phyloP scores from a whole-genome alignment of 2,113 vertebrate genomes.

The Eretmochelys imbricata region DNA sequence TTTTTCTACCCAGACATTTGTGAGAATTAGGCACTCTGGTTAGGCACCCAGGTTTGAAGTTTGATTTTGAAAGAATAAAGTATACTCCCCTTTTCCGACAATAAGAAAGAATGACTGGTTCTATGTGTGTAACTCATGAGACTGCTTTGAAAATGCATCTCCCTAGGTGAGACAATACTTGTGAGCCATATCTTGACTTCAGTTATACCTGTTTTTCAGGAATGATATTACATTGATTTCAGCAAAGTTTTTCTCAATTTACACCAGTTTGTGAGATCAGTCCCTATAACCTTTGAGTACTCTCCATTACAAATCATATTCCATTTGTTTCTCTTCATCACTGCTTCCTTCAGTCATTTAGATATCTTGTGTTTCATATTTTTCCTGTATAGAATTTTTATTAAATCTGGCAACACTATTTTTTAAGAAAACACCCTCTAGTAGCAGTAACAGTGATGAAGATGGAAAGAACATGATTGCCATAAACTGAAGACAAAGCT shows the following conservation, averaged over 20 bases:
- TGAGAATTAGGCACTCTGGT: neutral
- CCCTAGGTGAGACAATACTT: neutral
- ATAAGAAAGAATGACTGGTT: rapidly evolving
- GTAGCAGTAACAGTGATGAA: neutral
- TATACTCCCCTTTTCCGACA: rapidly evolving
- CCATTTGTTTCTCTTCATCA: neutral
- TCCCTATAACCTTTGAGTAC: neutral
- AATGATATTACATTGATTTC: neutral
- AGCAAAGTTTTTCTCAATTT: neutral
- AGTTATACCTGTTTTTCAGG: neutral
- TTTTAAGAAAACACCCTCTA: neutral
- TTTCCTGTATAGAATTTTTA: too few relatives aligned
- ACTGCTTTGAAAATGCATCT: neutral
- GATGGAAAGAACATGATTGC: neutral
- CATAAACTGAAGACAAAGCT: neutral
- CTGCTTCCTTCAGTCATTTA: neutral
- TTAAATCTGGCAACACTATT: neutral
- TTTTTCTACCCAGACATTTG: neutral
- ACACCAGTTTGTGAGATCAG: neutral
- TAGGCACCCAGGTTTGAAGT: neutral
- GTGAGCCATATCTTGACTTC: neutral
- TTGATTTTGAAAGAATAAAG: neutral
- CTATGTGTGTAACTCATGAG: neutral
- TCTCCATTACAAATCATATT: neutral
- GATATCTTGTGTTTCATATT: neutral